A percentile compares a stretch with the other conserved stretches of the same genome.
Evolutionary conservation across 1,140 invertebrate genomes (phyloP).

Genomic region (Ceratosolen solmsi): DNA sequence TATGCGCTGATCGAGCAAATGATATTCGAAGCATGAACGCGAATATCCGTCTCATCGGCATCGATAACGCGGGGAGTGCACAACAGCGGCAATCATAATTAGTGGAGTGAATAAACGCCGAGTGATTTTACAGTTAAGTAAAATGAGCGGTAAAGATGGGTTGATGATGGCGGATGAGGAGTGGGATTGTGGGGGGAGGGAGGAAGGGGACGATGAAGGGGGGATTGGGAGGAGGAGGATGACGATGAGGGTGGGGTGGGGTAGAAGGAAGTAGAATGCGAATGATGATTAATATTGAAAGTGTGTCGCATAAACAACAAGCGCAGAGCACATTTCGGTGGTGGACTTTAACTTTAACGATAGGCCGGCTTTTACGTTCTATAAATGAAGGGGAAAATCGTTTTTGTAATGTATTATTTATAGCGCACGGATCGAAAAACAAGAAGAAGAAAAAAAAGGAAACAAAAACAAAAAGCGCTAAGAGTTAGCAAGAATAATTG

Average conservation of each 20-base stretch:
- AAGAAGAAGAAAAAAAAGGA: no score
- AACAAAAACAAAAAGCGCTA: no score
- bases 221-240: no score
- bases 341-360: not conserved
- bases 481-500: no score
- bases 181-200: not conserved
- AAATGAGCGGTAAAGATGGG: not conserved
- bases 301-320: not conserved
- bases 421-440: no score
- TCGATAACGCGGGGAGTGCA: conserved; percentile 17
- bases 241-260: not conserved
- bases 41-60: not conserved
- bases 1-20: not conserved
- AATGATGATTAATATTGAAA: no score
- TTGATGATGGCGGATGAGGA: not conserved
- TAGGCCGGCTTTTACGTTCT: not conserved
- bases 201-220: not conserved
- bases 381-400: no score
- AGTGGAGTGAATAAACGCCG: not conserved
- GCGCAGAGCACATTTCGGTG: not conserved
- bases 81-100: conserved; percentile 25
- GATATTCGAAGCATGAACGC: conserved; percentile 39
- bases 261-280: no score
- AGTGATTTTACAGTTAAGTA: conserved; percentile 37
- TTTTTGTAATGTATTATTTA: no score